These are phyloP conservation scores for Chlorops oryzae DNA, from an alignment of 1,140 invertebrate genomes.

Conservation along the genomic window DNA sequence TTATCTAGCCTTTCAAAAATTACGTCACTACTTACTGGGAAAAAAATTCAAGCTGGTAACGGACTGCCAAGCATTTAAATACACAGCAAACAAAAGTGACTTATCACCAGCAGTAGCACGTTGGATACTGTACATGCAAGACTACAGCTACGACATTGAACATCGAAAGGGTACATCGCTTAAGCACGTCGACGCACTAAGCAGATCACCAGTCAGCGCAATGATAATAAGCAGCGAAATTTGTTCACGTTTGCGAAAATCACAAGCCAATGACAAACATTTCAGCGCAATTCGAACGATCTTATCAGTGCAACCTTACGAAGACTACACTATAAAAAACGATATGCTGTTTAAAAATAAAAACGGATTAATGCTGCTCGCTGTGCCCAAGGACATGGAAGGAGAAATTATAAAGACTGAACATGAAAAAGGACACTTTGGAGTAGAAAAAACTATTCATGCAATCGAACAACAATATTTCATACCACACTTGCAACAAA, in stretches of 20 bases:
- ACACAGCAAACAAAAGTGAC: conserved; percentile 29
- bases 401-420: conserved; percentile 1
- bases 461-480: conserved; percentile 41
- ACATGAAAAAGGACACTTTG: conserved; percentile 39
- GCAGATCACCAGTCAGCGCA: conserved; percentile 35
- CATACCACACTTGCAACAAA: conserved; percentile 33
- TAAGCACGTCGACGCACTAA: conserved; percentile 45
- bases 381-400: conserved; percentile 4
- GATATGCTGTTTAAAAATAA: conserved; percentile 3
- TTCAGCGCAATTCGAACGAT: not conserved
- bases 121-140: conserved; percentile 20
- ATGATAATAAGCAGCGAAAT: conserved; percentile 1
- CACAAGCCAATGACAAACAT: conserved; percentile 1
- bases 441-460: conserved; percentile 38
- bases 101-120: conserved; percentile 4
- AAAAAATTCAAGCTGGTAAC: conserved; percentile 15
- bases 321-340: not conserved
- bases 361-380: not conserved
- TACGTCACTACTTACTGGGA: conserved; percentile 20
- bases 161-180: conserved; percentile 18
- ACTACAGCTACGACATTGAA: conserved; percentile 19
- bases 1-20: conserved; percentile 22
- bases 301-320: not conserved
- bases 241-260: not conserved
- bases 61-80: conserved; percentile 37